Evolutionary conservation across 2,888 invertebrate genomes (phyloP).

Genomic region (Alcis repandata): DNA sequence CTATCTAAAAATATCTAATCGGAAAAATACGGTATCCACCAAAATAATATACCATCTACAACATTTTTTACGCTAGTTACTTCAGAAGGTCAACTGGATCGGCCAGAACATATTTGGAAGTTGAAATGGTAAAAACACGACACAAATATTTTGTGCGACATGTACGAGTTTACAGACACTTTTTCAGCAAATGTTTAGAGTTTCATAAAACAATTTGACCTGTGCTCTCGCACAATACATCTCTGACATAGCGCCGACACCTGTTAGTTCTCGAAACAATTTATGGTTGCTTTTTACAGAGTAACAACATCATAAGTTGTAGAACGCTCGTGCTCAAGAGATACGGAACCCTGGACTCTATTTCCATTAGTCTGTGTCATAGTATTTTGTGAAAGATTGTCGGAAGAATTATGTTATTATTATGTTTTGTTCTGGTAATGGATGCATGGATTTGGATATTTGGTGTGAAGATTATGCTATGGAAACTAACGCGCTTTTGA

Average conservation of each 20-base stretch:
- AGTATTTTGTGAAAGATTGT: constrained; percentile 14
- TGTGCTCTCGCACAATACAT: constrained; percentile 40
- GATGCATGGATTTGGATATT: no score
- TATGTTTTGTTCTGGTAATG: no score
- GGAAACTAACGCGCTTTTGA: no score
- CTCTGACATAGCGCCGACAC: constrained; percentile 45
- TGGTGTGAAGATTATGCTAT: no score
- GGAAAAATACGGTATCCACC: no score
- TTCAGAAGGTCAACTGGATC: no score
- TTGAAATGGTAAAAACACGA: no score
- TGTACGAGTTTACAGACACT: neutral
- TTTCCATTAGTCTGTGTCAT: constrained; percentile 27
- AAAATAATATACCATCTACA: no score
- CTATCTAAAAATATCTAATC: no score
- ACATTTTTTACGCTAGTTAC: no score
- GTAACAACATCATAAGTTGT: constrained; percentile 37
- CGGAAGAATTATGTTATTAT: neutral
- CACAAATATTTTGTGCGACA: no score
- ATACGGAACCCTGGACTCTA: constrained; percentile 10
- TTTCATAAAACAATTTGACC: constrained; percentile 9
- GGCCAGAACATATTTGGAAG: no score
- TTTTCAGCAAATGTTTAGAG: constrained; percentile 1
- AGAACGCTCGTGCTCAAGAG: constrained; percentile 12
- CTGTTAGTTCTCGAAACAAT: constrained; percentile 49
- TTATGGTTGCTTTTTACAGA: constrained; percentile 47